Evolutionary conservation across 2,113 vertebrate genomes (phyloP).

Genomic region (Phocoena phocoena): DNA sequence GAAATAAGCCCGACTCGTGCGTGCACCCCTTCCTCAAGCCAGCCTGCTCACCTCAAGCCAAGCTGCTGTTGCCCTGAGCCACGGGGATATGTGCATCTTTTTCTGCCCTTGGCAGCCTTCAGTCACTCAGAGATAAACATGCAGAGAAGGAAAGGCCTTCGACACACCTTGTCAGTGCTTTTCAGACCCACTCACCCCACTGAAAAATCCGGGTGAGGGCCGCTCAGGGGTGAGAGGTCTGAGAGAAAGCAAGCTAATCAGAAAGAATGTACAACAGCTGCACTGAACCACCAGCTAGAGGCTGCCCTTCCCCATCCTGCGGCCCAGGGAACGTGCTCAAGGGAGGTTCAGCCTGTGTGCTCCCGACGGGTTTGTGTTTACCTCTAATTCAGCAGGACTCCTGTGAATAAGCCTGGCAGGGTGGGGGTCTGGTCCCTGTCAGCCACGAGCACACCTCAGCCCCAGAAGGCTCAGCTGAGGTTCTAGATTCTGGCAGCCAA

Average conservation of each 20-base stretch:
- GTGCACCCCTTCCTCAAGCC: not conserved
- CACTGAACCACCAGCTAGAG: not conserved
- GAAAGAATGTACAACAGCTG: not conserved
- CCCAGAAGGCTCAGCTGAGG: not conserved
- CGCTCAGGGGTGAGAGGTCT: accelerated
- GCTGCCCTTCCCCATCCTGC: not conserved
- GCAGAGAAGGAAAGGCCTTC: not conserved
- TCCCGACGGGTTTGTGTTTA: not conserved
- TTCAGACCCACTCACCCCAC: not conserved
- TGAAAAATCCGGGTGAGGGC: not conserved
- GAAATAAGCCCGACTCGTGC: not conserved
- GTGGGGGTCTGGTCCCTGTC: not conserved
- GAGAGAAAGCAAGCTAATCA: not conserved
- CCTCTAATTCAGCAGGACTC: not conserved
- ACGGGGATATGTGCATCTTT: accelerated
- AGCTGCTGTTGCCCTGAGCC: not conserved
- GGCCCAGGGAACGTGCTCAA: not conserved
- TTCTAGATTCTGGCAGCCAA: not conserved
- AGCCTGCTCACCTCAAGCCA: not conserved
- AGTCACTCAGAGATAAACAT: not conserved
- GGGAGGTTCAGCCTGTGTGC: accelerated
- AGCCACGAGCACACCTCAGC: not conserved
- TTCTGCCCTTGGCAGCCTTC: not conserved
- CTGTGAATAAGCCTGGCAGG: not conserved
- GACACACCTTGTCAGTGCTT: not conserved